These are phyloP conservation scores for Rhegmatorhina hoffmannsi DNA, from an alignment of 2,113 vertebrate species.

Conservation along the genomic window DNA sequence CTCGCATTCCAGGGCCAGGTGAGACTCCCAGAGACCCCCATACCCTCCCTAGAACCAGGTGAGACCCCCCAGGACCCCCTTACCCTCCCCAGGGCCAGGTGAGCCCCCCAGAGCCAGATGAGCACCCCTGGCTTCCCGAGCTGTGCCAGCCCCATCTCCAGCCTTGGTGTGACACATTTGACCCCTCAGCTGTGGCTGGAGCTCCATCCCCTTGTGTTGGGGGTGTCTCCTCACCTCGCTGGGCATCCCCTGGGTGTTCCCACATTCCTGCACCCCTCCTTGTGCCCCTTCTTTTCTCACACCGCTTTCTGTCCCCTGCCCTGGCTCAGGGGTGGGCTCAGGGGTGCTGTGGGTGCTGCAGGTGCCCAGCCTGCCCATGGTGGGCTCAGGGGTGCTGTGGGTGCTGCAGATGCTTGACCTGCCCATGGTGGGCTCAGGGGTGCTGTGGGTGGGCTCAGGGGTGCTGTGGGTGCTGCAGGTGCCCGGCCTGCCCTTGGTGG, in stretches of 20 bases:
- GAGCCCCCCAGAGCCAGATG: background rate
- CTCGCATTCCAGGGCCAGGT: slow-evolving; percentile 73
- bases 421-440: background rate
- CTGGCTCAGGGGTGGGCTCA: background rate
- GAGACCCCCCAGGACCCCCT: background rate
- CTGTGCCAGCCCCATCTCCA: background rate
- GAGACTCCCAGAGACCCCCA: background rate
- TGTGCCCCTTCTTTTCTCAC: background rate
- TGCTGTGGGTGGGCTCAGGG: no score
- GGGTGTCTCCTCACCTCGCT: background rate
- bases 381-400: background rate
- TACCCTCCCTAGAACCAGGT: slow-evolving; percentile 43
- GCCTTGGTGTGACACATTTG: background rate
- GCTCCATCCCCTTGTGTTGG: background rate
- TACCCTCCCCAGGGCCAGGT: slow-evolving; percentile 44
- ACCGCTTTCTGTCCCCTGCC: fast-evolving
- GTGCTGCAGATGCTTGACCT: slow-evolving; percentile 79
- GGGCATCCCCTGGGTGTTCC: background rate
- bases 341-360: slow-evolving; percentile 20
- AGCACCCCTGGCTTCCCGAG: no score
- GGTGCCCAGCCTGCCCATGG: slow-evolving; percentile 78
- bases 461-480: no score
- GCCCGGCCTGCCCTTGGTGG: no score
- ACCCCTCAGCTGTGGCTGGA: background rate
- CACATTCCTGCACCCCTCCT: background rate